Percentiles rank a stretch among this genome's conserved stretches.
phyloP scores from a whole-genome alignment of 2,888 invertebrate genomes.

The Anoplius nigerrimus region DNA sequence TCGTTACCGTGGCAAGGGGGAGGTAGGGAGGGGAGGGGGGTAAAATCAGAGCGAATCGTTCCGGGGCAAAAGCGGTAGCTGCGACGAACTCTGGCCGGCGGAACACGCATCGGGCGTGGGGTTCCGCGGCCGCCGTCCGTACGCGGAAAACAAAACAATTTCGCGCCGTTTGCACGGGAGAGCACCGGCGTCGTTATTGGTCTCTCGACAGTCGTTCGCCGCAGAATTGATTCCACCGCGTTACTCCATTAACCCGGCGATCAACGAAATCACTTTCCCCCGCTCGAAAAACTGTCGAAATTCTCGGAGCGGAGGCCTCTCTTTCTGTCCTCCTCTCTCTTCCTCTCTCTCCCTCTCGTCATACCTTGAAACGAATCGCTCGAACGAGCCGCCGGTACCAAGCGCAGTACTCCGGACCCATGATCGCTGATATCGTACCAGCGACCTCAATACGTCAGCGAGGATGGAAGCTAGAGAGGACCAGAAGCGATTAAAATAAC shows the following conservation, averaged over 20 bases:
- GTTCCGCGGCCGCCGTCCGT: background rate
- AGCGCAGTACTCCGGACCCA: too few species aligned
- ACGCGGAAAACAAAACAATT: conserved; percentile 20
- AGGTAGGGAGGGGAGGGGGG: too few species aligned
- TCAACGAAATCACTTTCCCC: conserved; percentile 27
- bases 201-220: conserved; percentile 20
- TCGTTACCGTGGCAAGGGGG: too few species aligned
- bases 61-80: too few species aligned
- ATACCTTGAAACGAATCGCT: too few species aligned
- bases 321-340: background rate
- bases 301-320: background rate
- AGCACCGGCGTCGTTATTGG: conserved; percentile 27
- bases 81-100: too few species aligned
- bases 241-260: conserved; percentile 34
- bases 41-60: conserved; percentile 9
- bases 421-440: too few species aligned
- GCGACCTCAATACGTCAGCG: too few species aligned
- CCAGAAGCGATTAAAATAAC: conserved; percentile 1
- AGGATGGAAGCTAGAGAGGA: background rate
- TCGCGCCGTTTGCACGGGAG: conserved; percentile 22
- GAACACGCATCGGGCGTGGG: background rate
- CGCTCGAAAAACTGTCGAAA: conserved; percentile 1
- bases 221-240: conserved; percentile 31
- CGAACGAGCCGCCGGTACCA: too few species aligned
- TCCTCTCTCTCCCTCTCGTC: background rate